These are phyloP conservation scores for Agrochola lota DNA, from an alignment of 2,888 invertebrate genomes.

Conservation along the genomic window DNA sequence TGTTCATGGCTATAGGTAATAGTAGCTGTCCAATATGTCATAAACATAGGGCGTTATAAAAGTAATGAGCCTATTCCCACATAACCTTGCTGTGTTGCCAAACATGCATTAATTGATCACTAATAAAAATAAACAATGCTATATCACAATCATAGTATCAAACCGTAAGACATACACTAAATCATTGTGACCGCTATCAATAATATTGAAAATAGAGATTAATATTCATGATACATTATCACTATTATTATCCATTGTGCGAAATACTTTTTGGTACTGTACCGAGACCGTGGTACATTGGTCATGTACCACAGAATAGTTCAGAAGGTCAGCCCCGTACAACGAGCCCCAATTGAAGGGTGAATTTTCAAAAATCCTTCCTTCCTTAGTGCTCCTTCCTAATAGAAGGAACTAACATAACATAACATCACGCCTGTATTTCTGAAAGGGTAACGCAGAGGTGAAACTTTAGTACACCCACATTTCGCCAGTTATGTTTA, in stretches of 20 bases:
- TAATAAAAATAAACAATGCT: constrained; percentile 22
- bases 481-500: no score
- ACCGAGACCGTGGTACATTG: constrained; percentile 35
- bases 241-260: constrained; percentile 60
- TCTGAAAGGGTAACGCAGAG: no score
- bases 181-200: constrained; percentile 30
- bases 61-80: not conserved
- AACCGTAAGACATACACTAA: constrained; percentile 52
- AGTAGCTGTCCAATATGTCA: not conserved
- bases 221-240: constrained; percentile 51
- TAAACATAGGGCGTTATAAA: no score
- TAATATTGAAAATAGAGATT: constrained; percentile 35
- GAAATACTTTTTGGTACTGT: constrained; percentile 49
- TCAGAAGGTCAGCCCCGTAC: not conserved
- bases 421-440: no score
- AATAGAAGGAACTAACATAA: not conserved
- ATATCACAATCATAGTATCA: constrained; percentile 20
- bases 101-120: constrained; percentile 6
- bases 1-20: not conserved
- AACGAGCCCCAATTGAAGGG: not conserved
- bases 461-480: no score
- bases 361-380: not conserved
- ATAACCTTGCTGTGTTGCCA: constrained; percentile 1
- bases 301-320: constrained; percentile 35
- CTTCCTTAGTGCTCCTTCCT: no score